Conservation (phyloP, 2,113 vertebrate genomes). For the Dolichallabes microphthalmus region DNA sequence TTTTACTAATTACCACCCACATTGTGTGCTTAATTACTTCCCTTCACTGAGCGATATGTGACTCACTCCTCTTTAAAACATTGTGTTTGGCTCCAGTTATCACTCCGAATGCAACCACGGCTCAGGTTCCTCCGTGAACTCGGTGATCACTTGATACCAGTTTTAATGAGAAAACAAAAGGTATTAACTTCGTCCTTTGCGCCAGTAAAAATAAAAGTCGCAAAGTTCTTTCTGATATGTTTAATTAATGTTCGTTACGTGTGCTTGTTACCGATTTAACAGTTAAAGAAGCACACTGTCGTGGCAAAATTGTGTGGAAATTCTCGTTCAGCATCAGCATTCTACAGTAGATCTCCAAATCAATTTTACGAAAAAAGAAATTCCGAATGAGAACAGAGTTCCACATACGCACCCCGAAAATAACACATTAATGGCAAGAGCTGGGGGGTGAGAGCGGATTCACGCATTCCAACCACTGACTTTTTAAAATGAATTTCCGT, state of each 20-base stretch:
- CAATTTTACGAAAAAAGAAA: too few species aligned
- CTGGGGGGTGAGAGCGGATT: too few species aligned
- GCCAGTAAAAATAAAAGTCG: not conserved
- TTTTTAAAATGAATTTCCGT: too few species aligned
- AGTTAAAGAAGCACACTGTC: not conserved
- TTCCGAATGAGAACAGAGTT: not conserved
- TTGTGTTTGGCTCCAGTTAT: constrained; percentile 3
- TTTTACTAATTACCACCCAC: constrained; percentile 42
- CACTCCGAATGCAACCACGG: not conserved
- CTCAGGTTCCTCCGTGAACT: not conserved
- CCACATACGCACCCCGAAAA: not conserved
- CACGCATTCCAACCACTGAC: too few species aligned
- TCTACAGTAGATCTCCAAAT: too few species aligned
- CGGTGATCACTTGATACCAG: not conserved
- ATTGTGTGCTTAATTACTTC: constrained; percentile 37
- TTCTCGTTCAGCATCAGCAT: not conserved
- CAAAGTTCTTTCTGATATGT: not conserved
- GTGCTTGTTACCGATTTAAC: not conserved
- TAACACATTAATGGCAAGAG: too few species aligned
- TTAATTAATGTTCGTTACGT: too few species aligned
- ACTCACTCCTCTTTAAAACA: constrained; percentile 8
- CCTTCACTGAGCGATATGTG: constrained; percentile 17
- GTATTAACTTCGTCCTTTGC: not conserved
- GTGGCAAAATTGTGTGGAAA: not conserved
- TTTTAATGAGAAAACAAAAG: not conserved